A percentile compares a stretch with the other conserved stretches of the same genome.
Conservation (phyloP, 2,797 vertebrate species). For the Alauda arvensis region DNA sequence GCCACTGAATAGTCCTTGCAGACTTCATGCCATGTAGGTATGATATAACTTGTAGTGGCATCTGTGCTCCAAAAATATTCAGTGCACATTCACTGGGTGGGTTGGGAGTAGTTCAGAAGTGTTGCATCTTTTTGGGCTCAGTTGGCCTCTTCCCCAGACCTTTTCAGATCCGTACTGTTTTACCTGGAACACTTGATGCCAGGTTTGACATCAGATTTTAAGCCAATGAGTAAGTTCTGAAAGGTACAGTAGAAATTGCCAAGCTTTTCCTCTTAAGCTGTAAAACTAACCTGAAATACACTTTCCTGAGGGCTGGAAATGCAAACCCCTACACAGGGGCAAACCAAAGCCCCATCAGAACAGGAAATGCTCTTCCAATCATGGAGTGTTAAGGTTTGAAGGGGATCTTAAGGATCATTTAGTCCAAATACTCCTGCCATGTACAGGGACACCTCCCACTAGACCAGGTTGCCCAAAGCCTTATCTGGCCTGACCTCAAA, state of each 20-base stretch:
- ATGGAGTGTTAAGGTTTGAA: neutral
- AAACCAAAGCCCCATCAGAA: neutral
- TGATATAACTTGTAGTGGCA: neutral
- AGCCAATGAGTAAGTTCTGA: neutral
- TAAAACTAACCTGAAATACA: neutral
- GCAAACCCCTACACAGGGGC: neutral
- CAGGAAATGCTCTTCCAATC: neutral
- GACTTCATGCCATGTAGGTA: neutral
- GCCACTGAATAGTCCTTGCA: neutral
- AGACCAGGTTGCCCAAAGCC: neutral
- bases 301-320: neutral
- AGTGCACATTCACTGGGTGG: rapidly evolving
- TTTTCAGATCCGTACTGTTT: neutral
- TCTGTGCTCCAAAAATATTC: neutral
- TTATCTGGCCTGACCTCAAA: neutral
- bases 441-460: neutral
- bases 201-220: neutral
- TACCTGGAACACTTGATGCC: neutral
- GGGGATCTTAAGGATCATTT: neutral
- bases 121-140: neutral
- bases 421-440: neutral
- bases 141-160: neutral
- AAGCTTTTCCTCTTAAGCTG: neutral
- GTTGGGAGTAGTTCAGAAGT: neutral
- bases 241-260: neutral